Evolutionary conservation across 2,113 vertebrate genomes (phyloP), one percentile per base, ranked within the genome.

Genomic region (Python bivittatus): DNA sequence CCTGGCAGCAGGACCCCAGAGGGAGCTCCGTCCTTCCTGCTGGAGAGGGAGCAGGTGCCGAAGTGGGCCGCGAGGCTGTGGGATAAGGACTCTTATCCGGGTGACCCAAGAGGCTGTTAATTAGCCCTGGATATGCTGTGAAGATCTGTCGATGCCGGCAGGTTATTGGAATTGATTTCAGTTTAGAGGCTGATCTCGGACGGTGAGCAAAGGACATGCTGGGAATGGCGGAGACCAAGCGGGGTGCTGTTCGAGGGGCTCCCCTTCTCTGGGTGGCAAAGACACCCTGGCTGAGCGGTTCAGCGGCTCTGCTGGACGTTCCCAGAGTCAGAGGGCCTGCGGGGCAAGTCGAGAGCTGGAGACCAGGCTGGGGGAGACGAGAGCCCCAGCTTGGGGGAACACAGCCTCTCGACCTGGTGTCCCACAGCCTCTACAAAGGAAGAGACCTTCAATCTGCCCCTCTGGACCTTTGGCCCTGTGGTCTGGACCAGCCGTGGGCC

Each of bases 161-260:
- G 86, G 72, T 88, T 88, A 91, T 93, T 93, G 92, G 68, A 56
- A 93, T 88, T 84, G 89, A 88, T 88, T 91, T 93, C 89, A 88
- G 44, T 90, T 79, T 88, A 88, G 54, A 22, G 4, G 68, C 13
- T n/a, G 64, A 42, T 85, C 61, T 84, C 1, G 60, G 84, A 27
- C 4, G 23, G 48, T 4, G 10, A n/a, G 38, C 90, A 88, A 42
- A 42, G 38, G 11, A 53, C 33, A n/a, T 13, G 61, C 85, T 25
- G 86, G 86, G 91, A 23, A 48, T 4, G 1, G 44, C 44, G 0
- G 64, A 2, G 9, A 23, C 83, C 42, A 1, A 11, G 7, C 1
- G 10, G 22, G 22, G 25, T 12, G 22, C 6, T 13, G 5, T 44
- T 29, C 0, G 48, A 0, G 17, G 54, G 22, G 9, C 23, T 79